Base-by-base conservation (phyloP, 2,113 vertebrate genomes). In the Brachypteracias leptosomus region DNA sequence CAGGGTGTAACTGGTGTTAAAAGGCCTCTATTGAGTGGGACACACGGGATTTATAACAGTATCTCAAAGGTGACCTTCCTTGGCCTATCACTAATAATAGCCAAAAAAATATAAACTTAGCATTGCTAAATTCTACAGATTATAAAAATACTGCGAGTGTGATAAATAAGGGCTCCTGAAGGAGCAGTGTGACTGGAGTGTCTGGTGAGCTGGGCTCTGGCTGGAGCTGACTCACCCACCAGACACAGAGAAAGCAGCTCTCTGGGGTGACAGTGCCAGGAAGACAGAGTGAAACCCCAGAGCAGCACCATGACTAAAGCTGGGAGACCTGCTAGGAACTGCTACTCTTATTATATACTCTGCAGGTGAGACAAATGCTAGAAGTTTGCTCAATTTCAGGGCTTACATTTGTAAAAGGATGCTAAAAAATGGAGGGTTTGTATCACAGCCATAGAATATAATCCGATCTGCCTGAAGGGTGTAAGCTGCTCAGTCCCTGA, bases 281-380 rank as follows among this genome's bases (percentile, higher is more conserved):
- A 31, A 42, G 47, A 46, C 46, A 46, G 26, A 66, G 35, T 21
- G 16, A 75, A 72, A 67, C 29, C 40, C 63, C 49, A 38, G 25
- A 71, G 25, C 8, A 81, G 26, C 47, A 38, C 7, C 73, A 33
- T 0, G 0, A n/a, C 12, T 58, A 36, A 19, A 31, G 51, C 35
- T 55, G 51, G 19, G 28, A 11, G 1, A 46, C 0, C 1, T 1
- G 1, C 36, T 29, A 35, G 26, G 33, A 83, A 59, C 35, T 1
- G 3, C 25, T 33, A 33, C 38, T 81, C 35, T 58, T 28, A 11
- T 15, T 31, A 33, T 16, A 33, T 8, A 31, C 28, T 33, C 47
- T 3, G 13, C 13, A 52, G 46, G 19, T 24, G 26, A 74, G 36
- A 74, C 18, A 16, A 68, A 76, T n/a, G 8, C 31, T 36, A 8